Base-by-base conservation (phyloP, 64 coral and sea anemone genomes). In the Porites lutea region DNA sequence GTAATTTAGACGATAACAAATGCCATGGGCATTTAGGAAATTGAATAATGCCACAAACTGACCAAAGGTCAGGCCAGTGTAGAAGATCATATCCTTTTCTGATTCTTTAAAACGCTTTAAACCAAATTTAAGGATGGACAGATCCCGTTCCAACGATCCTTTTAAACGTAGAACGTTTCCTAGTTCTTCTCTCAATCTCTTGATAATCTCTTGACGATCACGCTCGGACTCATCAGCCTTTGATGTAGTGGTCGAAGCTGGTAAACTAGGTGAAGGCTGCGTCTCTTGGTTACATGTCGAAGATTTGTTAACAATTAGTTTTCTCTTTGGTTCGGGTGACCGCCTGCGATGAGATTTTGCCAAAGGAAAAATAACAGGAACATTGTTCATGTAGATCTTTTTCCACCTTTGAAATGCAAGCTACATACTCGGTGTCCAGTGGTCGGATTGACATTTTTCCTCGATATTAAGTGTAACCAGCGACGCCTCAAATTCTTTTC, bases 31-130 rank as follows among this genome's bases (percentile, higher is more conserved):
- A 52, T 84, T 55, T 5, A 93, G 82, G 65, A 87, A 93, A 21
- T 93, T 84, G 82, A 77, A 93, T 21, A 93, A 52, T 50, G 71
- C 52, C 54, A 88, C 79, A 78, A 93, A 93, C 37, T 87, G 72
- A 37, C 62, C 71, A 88, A 61, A 60, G 55, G 71, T 88, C 83
- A 93, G 72, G 60, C 91, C 84, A 88, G 66, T 79, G 65, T 93
- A 93, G 79, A 67, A 92, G 43, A 43, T 78, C 60, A 88, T 93
- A 72, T 93, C 74, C 45, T 67, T 52, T 20, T 82, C 77, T 37
- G 77, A 71, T 74, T 81, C 59, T 79, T 77, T 37, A 63, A 91
- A 91, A 47, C 37, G 65, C 45, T 44, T 82, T 52, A 91, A 67
- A 72, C 63, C 78, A 82, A 91, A 91, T 82, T 78, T 77, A 53